phyloP scores from a whole-genome alignment of 2,797 vertebrate species.

The Lagothrix lagotricha region DNA sequence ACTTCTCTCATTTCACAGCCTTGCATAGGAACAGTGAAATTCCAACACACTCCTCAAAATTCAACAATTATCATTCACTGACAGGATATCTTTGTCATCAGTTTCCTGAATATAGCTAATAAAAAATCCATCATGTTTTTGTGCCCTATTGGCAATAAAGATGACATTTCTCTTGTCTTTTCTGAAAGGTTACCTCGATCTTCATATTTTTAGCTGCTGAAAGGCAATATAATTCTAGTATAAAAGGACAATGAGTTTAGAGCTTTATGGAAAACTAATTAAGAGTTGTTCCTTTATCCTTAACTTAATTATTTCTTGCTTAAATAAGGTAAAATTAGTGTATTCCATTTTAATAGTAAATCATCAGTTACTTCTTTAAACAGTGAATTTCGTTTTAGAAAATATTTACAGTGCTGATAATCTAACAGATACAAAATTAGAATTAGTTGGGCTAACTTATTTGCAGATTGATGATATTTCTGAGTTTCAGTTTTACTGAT shows the following conservation, averaged over 20 bases:
- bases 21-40: neutral
- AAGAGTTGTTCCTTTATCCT: conserved; percentile 38
- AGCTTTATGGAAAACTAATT: conserved; percentile 52
- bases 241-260: conserved; percentile 44
- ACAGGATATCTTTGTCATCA: conserved; percentile 59
- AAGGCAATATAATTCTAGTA: conserved; percentile 40
- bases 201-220: conserved; percentile 51
- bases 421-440: neutral
- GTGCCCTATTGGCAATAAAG: conserved; percentile 62
- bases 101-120: conserved; percentile 64
- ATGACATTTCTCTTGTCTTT: conserved; percentile 63
- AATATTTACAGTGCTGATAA: neutral
- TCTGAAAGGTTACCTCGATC: conserved; percentile 47
- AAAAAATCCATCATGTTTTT: conserved; percentile 68
- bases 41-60: neutral
- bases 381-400: neutral
- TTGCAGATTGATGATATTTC: neutral
- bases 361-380: neutral
- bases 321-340: conserved; percentile 34
- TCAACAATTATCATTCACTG: conserved; percentile 46
- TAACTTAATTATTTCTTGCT: neutral
- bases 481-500: neutral
- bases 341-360: neutral
- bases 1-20: neutral
- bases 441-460: neutral